These are phyloP conservation scores for Arrhopalites spinosus DNA, from an alignment of 2,888 invertebrate species.

Conservation along the genomic window DNA sequence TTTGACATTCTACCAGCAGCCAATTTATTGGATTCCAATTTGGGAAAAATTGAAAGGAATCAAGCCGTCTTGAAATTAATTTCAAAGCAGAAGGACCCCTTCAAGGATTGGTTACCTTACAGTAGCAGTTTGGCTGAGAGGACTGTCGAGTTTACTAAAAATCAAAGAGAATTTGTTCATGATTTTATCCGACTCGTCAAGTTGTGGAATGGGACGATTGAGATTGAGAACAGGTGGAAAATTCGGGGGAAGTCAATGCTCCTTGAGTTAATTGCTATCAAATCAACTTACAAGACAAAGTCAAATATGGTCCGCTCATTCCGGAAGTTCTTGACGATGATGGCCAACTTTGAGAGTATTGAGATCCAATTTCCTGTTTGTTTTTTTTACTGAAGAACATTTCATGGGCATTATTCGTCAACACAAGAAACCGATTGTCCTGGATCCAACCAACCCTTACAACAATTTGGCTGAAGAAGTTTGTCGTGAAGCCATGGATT, in stretches of 20 bases:
- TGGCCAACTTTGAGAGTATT: neutral
- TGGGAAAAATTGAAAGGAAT: neutral
- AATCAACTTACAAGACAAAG: neutral
- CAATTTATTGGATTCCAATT: neutral
- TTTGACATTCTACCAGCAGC: slow-evolving; percentile 1
- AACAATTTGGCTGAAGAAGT: neutral
- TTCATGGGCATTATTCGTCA: neutral
- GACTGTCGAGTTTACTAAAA: neutral
- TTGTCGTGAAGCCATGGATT: neutral
- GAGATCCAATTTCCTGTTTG: neutral
- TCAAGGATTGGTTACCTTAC: neutral
- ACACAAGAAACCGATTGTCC: neutral
- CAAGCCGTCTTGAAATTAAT: neutral
- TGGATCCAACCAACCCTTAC: slow-evolving; percentile 1
- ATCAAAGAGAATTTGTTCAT: neutral
- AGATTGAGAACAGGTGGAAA: neutral
- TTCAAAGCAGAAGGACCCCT: neutral
- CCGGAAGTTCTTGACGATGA: neutral
- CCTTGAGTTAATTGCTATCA: neutral
- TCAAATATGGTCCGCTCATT: neutral
- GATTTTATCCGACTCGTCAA: slow-evolving; percentile 7
- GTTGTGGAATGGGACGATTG: neutral
- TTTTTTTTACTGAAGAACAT: too few relatives aligned
- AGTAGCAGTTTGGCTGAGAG: slow-evolving; percentile 9
- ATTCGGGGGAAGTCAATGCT: neutral